These are phyloP conservation scores for Cavia aperea DNA, from an alignment of 2,113 vertebrate genomes.

Conservation along the genomic window DNA sequence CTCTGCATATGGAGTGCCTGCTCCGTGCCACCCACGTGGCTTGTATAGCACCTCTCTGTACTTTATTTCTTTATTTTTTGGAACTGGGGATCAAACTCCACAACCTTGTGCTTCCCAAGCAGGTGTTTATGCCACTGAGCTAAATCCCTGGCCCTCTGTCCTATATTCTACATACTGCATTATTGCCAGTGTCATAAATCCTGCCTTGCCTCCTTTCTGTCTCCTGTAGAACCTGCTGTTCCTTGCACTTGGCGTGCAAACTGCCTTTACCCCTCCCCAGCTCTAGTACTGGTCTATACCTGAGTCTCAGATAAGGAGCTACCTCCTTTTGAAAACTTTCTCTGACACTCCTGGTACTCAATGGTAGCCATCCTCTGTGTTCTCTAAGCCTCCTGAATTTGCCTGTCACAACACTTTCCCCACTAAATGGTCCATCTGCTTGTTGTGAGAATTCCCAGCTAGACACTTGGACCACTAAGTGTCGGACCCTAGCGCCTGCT, in stretches of 20 bases:
- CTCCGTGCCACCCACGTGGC: not conserved
- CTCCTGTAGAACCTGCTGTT: not conserved
- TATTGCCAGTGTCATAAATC: not conserved
- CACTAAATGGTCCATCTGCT: not conserved
- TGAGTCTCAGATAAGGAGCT: not conserved
- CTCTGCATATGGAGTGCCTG: not conserved
- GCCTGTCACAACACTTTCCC: not conserved
- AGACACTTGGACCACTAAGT: not conserved
- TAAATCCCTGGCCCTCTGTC: not conserved
- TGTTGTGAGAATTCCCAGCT: slow-evolving; percentile 9
- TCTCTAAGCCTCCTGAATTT: not conserved
- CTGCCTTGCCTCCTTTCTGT: not conserved
- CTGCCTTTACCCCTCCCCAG: not conserved
- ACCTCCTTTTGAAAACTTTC: not conserved
- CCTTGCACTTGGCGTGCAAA: not conserved
- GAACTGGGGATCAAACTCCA: no score
- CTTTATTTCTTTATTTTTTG: not conserved
- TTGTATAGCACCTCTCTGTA: not conserved
- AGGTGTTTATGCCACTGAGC: no score
- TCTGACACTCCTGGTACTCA: not conserved
- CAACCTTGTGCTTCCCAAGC: no score
- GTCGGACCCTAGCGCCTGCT: not conserved
- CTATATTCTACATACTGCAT: not conserved
- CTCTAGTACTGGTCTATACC: not conserved
- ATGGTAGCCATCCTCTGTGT: not conserved